A percentile compares a stretch with the other conserved stretches of the same genome.
These are phyloP conservation scores for Meleagris gallopavo DNA, from an alignment of 2,113 vertebrate species.

Conservation along the genomic window DNA sequence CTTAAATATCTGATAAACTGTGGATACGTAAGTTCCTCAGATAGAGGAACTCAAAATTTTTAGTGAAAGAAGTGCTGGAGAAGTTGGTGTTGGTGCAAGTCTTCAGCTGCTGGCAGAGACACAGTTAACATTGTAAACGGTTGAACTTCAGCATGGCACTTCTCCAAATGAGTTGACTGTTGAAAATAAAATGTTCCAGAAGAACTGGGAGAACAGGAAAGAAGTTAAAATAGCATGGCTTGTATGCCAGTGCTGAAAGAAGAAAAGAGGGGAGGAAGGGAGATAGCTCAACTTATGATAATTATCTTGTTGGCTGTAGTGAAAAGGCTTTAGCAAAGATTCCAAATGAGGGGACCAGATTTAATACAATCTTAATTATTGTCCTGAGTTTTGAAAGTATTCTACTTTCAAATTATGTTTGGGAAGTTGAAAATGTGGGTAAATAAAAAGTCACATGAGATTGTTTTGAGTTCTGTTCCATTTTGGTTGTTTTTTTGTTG, in stretches of 20 bases:
- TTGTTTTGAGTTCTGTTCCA: neutral
- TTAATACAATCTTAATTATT: conserved; percentile 41
- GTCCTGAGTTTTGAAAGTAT: conserved; percentile 27
- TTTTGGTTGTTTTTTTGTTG: neutral
- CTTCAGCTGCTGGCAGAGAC: conserved; percentile 79
- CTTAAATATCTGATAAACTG: conserved; percentile 44
- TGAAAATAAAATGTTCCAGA: conserved; percentile 89
- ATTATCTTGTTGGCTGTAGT: conserved; percentile 60
- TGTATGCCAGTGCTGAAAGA: conserved; percentile 83
- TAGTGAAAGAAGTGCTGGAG: conserved; percentile 59
- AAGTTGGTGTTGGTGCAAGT: conserved; percentile 62
- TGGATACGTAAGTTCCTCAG: neutral
- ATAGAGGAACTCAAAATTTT: conserved; percentile 25
- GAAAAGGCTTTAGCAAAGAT: conserved; percentile 33
- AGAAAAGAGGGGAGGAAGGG: conserved; percentile 64
- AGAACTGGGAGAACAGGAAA: conserved; percentile 89
- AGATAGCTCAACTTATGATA: conserved; percentile 70
- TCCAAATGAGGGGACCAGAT: conserved; percentile 14
- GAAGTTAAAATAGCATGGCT: conserved; percentile 85
- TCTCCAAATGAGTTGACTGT: conserved; percentile 87
- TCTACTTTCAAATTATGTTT: conserved; percentile 40
- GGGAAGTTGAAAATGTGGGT: conserved; percentile 19
- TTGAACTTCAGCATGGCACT: conserved; percentile 83
- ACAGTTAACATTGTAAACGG: conserved; percentile 81
- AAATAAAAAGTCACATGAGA: conserved; percentile 22